Percentiles rank a stretch among this genome's conserved stretches.
Conservation (phyloP, 2,113 vertebrate genomes). For the Hippocampus abdominalis region DNA sequence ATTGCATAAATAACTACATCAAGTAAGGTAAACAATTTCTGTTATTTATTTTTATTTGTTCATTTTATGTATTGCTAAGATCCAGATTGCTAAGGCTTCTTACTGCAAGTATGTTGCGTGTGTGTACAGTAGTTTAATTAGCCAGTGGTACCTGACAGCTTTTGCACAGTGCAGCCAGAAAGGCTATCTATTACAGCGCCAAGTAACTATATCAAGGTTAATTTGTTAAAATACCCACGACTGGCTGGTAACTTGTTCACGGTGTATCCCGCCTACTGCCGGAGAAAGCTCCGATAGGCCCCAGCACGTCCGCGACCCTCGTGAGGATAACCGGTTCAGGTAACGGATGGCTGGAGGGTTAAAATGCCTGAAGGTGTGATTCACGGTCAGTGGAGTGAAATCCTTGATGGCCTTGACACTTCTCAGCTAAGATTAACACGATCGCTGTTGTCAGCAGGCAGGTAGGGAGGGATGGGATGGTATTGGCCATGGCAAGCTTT, state of each 20-base stretch:
- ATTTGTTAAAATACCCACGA: slow-evolving; percentile 3
- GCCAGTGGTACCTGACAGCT: background rate
- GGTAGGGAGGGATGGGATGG: slow-evolving; percentile 12
- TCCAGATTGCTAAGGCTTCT: no score
- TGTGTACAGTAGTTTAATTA: background rate
- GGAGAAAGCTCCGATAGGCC: no score
- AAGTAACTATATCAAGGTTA: background rate
- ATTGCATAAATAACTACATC: background rate
- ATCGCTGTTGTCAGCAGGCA: slow-evolving; percentile 63
- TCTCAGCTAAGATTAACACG: slow-evolving; percentile 63
- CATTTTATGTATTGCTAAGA: no score
- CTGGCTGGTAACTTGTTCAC: no score
- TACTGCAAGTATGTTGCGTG: no score
- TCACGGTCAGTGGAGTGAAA: slow-evolving; percentile 18
- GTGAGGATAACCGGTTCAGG: no score
- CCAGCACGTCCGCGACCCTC: no score
- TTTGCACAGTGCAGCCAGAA: background rate
- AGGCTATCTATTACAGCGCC: background rate
- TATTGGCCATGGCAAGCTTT: slow-evolving; percentile 11
- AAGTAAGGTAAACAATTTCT: background rate
- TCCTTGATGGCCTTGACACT: slow-evolving; percentile 51
- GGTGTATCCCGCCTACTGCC: no score
- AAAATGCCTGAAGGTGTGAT: background rate
- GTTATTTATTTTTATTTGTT: no score
- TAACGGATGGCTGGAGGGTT: no score